Conservation (phyloP, 2,797 vertebrate genomes). For the Phrynocephalus guinanensis region DNA sequence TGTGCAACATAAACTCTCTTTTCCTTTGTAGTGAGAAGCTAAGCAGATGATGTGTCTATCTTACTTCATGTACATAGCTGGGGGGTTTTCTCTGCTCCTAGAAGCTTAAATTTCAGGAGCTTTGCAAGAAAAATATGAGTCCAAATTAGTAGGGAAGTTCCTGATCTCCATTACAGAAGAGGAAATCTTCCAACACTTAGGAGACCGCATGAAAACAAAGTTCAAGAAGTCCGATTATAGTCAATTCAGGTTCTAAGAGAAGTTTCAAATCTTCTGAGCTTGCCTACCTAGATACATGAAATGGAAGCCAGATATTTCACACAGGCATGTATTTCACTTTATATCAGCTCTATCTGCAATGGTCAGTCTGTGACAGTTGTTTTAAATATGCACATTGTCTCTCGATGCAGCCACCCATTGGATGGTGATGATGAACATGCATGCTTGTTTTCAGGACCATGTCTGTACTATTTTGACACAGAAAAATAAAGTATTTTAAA, state of each 20-base stretch:
- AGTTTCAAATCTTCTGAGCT: background rate
- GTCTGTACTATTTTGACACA: no score
- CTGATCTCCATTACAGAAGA: background rate
- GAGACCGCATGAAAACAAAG: background rate
- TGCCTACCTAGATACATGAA: background rate
- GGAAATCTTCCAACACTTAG: background rate
- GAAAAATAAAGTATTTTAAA: background rate
- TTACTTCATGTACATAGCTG: background rate
- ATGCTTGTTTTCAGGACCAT: background rate
- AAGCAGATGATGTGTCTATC: background rate
- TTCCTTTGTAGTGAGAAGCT: background rate
- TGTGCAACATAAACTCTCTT: background rate
- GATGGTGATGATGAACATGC: background rate
- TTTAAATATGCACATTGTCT: background rate
- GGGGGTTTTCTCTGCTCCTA: background rate
- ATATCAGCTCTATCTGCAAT: background rate
- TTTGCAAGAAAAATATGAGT: background rate
- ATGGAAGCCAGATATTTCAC: background rate
- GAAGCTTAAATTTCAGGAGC: background rate
- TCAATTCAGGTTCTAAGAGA: background rate
- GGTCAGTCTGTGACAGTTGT: background rate
- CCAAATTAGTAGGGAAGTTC: background rate
- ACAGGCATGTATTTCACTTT: background rate
- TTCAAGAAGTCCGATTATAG: background rate
- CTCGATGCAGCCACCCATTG: background rate